Conservation (phyloP, 2,113 vertebrate species). For the Apteryx owenii region DNA sequence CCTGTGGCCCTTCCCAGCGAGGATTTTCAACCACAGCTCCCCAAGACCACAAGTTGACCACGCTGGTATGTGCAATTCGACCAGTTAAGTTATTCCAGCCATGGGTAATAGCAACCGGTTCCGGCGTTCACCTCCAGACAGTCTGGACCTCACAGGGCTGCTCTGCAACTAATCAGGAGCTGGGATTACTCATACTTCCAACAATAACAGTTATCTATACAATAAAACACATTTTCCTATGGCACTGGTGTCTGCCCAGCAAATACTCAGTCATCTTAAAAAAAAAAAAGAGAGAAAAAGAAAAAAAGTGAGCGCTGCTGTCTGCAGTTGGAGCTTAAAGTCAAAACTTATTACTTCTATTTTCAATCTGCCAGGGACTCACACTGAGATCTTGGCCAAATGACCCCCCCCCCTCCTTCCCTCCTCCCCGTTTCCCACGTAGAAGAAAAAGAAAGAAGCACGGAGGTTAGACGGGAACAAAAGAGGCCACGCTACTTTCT, state of each 20-base stretch:
- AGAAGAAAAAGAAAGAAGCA: neutral
- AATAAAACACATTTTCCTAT: neutral
- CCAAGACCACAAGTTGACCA: neutral
- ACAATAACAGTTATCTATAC: neutral
- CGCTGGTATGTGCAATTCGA: accelerated
- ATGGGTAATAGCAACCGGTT: neutral
- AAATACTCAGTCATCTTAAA: neutral
- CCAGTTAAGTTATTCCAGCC: neutral
- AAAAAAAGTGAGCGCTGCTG: neutral
- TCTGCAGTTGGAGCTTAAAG: constrained; percentile 44
- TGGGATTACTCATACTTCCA: neutral
- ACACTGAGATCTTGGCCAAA: constrained; percentile 5
- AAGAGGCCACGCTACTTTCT: neutral
- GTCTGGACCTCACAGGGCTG: neutral
- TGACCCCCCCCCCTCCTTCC: neutral
- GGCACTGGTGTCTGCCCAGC: neutral
- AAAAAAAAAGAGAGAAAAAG: neutral
- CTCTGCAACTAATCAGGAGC: neutral
- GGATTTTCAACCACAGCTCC: neutral
- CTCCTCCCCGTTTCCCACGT: neutral
- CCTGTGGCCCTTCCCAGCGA: neutral
- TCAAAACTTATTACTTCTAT: constrained; percentile 35
- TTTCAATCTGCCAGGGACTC: constrained; percentile 33
- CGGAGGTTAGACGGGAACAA: constrained; percentile 38
- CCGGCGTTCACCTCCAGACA: accelerated